Evolutionary conservation across 2,888 invertebrate species (phyloP).

Genomic region (Leucophora obtusa): DNA sequence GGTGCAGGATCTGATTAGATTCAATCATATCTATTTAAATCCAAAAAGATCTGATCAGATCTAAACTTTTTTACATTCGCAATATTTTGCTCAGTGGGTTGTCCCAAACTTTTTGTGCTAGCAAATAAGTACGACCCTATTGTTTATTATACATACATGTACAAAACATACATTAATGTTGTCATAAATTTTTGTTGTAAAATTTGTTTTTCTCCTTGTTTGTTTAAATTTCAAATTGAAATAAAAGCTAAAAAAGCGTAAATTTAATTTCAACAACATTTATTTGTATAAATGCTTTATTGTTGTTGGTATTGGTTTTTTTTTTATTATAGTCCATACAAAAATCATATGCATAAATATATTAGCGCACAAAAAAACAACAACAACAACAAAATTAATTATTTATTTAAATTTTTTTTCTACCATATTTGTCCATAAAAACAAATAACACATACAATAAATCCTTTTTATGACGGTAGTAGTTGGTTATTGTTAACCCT

Average conservation of each 20-base stretch:
- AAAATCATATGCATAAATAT: background rate
- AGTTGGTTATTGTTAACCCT: background rate
- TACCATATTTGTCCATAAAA: slow-evolving; percentile 14
- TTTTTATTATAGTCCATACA: background rate
- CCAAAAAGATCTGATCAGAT: too few relatives aligned
- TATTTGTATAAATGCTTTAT: slow-evolving; percentile 55
- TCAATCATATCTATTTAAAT: too few relatives aligned
- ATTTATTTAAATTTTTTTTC: slow-evolving; percentile 42
- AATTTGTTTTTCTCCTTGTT: background rate
- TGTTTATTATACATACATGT: too few relatives aligned
- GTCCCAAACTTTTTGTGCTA: too few relatives aligned
- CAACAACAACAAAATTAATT: slow-evolving; percentile 36
- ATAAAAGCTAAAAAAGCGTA: slow-evolving; percentile 29
- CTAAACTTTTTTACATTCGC: too few relatives aligned
- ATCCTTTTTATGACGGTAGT: slow-evolving; percentile 16
- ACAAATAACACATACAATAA: slow-evolving; percentile 30
- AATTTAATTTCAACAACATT: slow-evolving; percentile 55
- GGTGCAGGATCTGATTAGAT: too few relatives aligned
- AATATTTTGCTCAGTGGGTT: too few relatives aligned
- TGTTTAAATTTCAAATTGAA: slow-evolving; percentile 22
- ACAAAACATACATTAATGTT: too few relatives aligned
- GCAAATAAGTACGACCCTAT: too few relatives aligned
- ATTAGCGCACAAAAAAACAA: slow-evolving; percentile 1
- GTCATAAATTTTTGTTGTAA: slow-evolving; percentile 59
- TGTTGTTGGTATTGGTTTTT: background rate